Evolutionary conservation across 2,888 invertebrate species (phyloP).

Genomic region (Lepidocyrtinus sp.): DNA sequence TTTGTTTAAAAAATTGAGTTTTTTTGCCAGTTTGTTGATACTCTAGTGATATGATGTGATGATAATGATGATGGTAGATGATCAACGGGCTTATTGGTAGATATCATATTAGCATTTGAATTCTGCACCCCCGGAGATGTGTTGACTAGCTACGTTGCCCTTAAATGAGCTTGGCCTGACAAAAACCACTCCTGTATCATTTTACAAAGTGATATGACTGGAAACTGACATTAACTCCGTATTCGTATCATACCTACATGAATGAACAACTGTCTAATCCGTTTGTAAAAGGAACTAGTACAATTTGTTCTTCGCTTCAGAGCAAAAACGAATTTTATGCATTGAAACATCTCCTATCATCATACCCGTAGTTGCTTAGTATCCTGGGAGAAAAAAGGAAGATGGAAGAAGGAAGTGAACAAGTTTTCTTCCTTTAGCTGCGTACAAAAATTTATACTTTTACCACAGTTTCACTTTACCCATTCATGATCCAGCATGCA

Average conservation of each 20-base stretch:
- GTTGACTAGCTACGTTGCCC: conserved; percentile 5
- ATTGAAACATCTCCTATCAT: too few species aligned
- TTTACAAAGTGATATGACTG: conserved; percentile 24
- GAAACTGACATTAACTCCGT: conserved; percentile 4
- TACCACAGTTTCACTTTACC: too few species aligned
- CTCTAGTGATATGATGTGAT: not conserved
- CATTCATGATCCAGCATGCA: too few species aligned
- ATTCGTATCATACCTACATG: not conserved
- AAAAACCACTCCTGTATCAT: conserved; percentile 28
- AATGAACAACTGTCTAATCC: too few species aligned
- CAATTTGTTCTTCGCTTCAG: too few species aligned
- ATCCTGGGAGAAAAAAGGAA: too few species aligned
- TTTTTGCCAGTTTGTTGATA: not conserved
- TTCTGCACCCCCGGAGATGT: conserved; percentile 17
- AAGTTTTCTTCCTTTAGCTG: too few species aligned
- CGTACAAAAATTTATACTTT: too few species aligned
- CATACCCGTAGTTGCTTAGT: too few species aligned
- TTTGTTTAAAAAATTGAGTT: not conserved
- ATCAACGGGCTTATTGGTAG: not conserved
- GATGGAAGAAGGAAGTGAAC: too few species aligned
- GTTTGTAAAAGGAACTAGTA: too few species aligned
- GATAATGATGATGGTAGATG: not conserved
- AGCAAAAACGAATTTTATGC: too few species aligned
- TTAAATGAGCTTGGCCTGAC: not conserved
- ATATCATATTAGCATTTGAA: conserved; percentile 39